phyloP scores from a whole-genome alignment of 1,140 invertebrate species.

The Diachasma alloeum region DNA sequence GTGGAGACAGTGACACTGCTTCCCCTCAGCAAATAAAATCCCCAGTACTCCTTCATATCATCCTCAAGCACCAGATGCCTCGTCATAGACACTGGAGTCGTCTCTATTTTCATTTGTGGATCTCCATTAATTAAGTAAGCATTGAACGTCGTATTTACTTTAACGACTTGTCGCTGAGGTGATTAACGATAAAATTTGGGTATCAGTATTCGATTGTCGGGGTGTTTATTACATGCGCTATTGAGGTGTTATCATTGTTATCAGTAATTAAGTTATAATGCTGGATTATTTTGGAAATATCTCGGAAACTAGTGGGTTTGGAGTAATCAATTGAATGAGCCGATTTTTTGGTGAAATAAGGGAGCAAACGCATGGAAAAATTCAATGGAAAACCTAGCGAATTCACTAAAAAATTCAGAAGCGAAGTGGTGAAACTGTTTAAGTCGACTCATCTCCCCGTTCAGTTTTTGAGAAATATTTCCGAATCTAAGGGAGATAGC shows the following conservation, averaged over 20 bases:
- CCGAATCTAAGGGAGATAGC: no score
- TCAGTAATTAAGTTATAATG: no score
- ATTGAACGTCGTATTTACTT: slow-evolving; percentile 79
- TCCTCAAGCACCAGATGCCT: slow-evolving; percentile 75
- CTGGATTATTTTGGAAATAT: no score
- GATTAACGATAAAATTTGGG: slow-evolving; percentile 9
- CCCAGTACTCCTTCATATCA: slow-evolving; percentile 86
- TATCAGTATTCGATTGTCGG: neutral
- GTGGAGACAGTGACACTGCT: slow-evolving; percentile 78
- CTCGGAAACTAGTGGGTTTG: no score
- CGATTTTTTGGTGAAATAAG: no score
- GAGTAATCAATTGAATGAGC: no score
- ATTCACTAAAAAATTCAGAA: no score
- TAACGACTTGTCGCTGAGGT: slow-evolving; percentile 72
- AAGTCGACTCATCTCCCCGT: no score
- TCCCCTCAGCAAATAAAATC: slow-evolving; percentile 80
- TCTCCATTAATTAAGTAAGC: slow-evolving; percentile 74
- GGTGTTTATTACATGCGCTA: neutral
- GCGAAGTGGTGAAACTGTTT: no score
- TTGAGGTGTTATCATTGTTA: neutral
- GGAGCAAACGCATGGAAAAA: no score
- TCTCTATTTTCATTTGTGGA: slow-evolving; percentile 67
- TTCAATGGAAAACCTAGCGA: no score
- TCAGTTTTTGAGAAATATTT: no score
- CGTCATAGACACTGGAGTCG: slow-evolving; percentile 73